Conservation (phyloP, 2,797 vertebrate genomes). For the Psittacula echo region DNA sequence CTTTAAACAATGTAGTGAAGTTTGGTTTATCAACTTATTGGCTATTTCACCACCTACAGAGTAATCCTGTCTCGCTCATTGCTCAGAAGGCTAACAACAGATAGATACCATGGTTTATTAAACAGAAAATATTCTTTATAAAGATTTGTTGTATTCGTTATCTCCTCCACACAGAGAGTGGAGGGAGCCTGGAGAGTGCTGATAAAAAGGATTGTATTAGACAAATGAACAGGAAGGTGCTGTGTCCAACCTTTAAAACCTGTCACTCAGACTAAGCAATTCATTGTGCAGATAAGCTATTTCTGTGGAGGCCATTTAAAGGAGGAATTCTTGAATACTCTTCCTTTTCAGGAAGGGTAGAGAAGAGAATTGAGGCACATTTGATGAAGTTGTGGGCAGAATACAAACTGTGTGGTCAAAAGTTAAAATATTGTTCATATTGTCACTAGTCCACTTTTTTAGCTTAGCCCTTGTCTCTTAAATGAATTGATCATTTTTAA, state of each 20-base stretch:
- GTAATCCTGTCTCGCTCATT: not conserved
- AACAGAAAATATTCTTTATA: not conserved
- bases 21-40: not conserved
- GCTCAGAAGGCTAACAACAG: not conserved
- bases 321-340: not conserved
- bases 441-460: not conserved
- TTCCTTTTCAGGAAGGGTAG: not conserved
- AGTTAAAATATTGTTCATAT: not conserved
- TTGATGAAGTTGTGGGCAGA: not conserved
- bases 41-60: not conserved
- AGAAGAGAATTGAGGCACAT: not conserved
- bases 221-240: constrained; percentile 26
- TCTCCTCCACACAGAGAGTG: not conserved
- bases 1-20: not conserved
- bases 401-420: not conserved
- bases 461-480: not conserved
- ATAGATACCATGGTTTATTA: not conserved
- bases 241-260: constrained; percentile 2
- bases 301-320: not conserved
- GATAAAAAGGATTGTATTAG: constrained; percentile 39
- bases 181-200: constrained; percentile 19
- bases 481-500: not conserved
- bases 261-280: constrained; percentile 13
- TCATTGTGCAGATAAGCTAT: constrained; percentile 26
- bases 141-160: not conserved